Evolutionary conservation across 2,888 invertebrate species (phyloP).

Genomic region (Melinaea marsaeus): DNA sequence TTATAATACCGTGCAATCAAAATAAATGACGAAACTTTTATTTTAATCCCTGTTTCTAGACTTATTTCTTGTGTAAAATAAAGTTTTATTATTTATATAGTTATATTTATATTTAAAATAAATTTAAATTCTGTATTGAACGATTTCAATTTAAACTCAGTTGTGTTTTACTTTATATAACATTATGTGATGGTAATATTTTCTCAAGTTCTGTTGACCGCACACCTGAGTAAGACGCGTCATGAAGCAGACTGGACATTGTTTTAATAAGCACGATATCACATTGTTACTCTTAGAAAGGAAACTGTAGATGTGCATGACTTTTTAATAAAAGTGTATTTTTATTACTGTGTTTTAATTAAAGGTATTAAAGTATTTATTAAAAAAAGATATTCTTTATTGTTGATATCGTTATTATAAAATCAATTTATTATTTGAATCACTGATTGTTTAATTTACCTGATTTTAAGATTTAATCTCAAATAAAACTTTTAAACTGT

Average conservation of each 20-base stretch:
- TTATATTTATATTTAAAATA: too few relatives aligned
- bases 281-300: constrained; percentile 64
- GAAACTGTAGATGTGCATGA: constrained; percentile 74
- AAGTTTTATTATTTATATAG: too few relatives aligned
- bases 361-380: not conserved
- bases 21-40: too few relatives aligned
- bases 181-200: constrained; percentile 10
- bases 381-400: not conserved
- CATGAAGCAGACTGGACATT: constrained; percentile 47
- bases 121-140: too few relatives aligned
- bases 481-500: too few relatives aligned
- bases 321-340: constrained; percentile 72
- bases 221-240: constrained; percentile 16
- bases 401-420: constrained; percentile 10
- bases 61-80: too few relatives aligned
- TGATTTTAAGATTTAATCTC: too few relatives aligned
- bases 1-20: too few relatives aligned
- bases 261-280: constrained; percentile 60
- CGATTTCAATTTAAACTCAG: too few relatives aligned
- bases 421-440: too few relatives aligned
- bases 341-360: constrained; percentile 52
- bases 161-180: constrained; percentile 6
- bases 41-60: too few relatives aligned
- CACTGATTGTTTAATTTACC: too few relatives aligned
- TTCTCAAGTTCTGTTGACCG: constrained; percentile 20